A percentile compares a stretch with the other conserved stretches of the same genome.
These are phyloP conservation scores for Dysdera silvatica DNA, from an alignment of 1,140 invertebrate species.

Conservation along the genomic window DNA sequence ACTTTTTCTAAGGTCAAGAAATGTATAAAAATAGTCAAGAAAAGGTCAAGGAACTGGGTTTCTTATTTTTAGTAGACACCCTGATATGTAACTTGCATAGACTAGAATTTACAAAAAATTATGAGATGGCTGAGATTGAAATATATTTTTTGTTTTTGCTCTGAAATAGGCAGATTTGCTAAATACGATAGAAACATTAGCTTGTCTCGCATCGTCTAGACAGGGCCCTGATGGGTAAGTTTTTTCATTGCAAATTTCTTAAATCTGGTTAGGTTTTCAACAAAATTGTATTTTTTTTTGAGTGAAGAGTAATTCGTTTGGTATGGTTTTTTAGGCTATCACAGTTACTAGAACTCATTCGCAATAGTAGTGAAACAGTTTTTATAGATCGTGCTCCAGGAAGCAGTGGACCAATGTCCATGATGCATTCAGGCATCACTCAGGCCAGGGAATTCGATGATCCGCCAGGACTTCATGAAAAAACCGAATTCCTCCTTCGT, in stretches of 20 bases:
- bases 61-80: too few relatives aligned
- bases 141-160: constrained; percentile 1
- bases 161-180: constrained; percentile 24
- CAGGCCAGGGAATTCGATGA: constrained; percentile 84
- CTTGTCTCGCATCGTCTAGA: constrained; percentile 1
- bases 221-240: constrained; percentile 24
- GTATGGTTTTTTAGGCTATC: constrained; percentile 52
- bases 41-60: too few relatives aligned
- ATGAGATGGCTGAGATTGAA: neutral
- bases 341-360: constrained; percentile 63
- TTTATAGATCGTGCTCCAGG: constrained; percentile 59
- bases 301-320: too few relatives aligned
- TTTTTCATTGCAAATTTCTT: neutral
- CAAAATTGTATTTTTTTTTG: constrained; percentile 1
- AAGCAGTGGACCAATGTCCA: constrained; percentile 63
- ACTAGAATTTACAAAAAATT: neutral
- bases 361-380: constrained; percentile 53
- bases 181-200: constrained; percentile 18
- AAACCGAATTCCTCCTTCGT: constrained; percentile 83
- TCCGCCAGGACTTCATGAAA: constrained; percentile 86
- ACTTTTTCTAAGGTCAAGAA: too few relatives aligned
- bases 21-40: too few relatives aligned
- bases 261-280: neutral
- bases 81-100: too few relatives aligned
- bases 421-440: constrained; percentile 83